phyloP scores from a whole-genome alignment of 2,797 vertebrate genomes.

The Sebastes miniatus region DNA sequence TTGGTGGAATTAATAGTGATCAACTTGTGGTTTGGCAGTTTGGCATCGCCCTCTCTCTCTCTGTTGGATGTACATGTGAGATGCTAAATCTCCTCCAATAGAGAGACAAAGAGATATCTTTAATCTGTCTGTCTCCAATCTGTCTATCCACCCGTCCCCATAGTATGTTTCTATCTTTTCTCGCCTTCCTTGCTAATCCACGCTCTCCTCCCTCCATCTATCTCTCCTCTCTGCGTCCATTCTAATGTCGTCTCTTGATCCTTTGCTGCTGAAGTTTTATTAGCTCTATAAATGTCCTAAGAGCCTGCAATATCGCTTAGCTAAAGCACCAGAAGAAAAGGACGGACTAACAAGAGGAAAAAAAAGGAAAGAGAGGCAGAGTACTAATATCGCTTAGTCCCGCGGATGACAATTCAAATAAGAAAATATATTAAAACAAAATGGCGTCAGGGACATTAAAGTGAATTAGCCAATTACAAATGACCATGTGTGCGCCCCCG shows the following conservation, averaged over 20 bases:
- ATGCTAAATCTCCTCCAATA: background rate
- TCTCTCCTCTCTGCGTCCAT: conserved; percentile 40
- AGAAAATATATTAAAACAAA: conserved; percentile 77
- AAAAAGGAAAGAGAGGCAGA: conserved; percentile 5
- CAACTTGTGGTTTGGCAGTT: background rate
- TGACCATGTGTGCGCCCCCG: conserved; percentile 68
- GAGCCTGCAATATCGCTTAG: conserved; percentile 70
- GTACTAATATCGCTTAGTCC: conserved; percentile 52
- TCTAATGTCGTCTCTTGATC: conserved; percentile 63
- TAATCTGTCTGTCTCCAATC: conserved; percentile 8
- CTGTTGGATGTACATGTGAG: background rate
- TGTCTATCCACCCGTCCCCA: conserved; percentile 5
- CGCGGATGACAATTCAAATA: conserved; percentile 60
- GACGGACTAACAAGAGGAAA: conserved; percentile 34
- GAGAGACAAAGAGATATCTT: background rate
- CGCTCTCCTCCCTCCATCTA: conserved; percentile 31
- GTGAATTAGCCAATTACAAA: conserved; percentile 85
- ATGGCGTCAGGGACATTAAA: conserved; percentile 80
- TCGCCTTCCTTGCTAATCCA: conserved; percentile 36
- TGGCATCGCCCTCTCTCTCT: background rate
- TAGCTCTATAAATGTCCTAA: conserved; percentile 81
- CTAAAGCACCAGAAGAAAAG: conserved; percentile 55
- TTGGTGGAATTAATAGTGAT: background rate
- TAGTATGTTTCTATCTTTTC: conserved; percentile 30
- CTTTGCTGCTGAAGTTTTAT: conserved; percentile 77